Evolutionary conservation across 2,113 vertebrate genomes (phyloP).

Genomic region (Loxodonta africana): DNA sequence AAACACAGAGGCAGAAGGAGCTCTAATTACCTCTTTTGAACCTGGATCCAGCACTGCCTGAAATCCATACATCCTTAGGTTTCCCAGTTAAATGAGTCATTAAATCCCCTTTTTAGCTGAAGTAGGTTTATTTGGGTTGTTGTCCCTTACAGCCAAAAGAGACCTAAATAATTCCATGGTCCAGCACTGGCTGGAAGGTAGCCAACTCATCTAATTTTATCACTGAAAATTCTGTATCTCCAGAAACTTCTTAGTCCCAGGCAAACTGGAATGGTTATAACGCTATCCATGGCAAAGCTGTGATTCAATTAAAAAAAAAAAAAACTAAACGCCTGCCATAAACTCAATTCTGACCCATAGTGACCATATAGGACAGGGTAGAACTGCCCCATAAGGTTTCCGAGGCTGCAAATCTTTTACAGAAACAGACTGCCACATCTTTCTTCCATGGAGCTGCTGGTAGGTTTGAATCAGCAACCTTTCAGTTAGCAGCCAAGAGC

Average conservation of each 20-base stretch:
- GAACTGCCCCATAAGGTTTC: too few species aligned
- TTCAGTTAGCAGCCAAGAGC: too few species aligned
- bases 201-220: not conserved
- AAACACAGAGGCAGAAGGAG: not conserved
- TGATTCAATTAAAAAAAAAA: not conserved
- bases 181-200: not conserved
- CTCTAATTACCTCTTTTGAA: not conserved
- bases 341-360: too few species aligned
- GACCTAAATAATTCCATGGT: not conserved
- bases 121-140: not conserved
- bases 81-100: not conserved
- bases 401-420: too few species aligned
- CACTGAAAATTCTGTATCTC: not conserved
- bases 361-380: too few species aligned
- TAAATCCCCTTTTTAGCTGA: conserved; percentile 27
- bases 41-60: not conserved
- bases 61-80: not conserved
- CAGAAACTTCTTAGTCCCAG: not conserved
- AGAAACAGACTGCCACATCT: too few species aligned
- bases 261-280: not conserved
- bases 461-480: too few species aligned
- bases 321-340: too few species aligned
- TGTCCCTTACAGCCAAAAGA: not conserved
- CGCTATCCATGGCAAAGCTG: not conserved
- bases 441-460: too few species aligned